These are phyloP conservation scores for Dasyurus viverrinus DNA, from an alignment of 2,113 vertebrate species.

Conservation along the genomic window DNA sequence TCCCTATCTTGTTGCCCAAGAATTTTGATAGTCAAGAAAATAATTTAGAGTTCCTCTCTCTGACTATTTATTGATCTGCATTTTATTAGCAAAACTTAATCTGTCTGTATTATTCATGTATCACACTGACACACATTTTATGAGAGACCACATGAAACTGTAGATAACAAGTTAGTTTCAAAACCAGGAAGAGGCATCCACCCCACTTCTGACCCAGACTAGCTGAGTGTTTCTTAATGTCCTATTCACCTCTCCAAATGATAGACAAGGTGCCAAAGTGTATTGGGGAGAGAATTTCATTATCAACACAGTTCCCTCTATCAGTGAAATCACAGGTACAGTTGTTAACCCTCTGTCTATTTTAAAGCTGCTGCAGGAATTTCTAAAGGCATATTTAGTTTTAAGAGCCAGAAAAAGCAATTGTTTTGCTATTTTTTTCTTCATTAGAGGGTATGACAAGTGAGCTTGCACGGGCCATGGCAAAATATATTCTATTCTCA, in stretches of 20 bases:
- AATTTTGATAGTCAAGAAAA: background rate
- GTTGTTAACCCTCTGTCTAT: background rate
- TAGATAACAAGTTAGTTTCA: background rate
- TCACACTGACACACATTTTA: background rate
- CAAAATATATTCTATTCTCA: conserved; percentile 27
- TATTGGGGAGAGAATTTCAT: background rate
- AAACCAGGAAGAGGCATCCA: background rate
- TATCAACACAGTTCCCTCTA: background rate
- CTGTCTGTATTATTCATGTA: background rate
- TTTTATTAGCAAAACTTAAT: background rate
- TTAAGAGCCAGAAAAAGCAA: conserved; percentile 8
- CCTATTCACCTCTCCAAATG: background rate
- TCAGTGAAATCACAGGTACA: background rate
- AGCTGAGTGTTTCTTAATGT: background rate
- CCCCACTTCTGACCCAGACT: background rate
- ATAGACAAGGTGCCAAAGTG: background rate
- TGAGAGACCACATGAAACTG: background rate
- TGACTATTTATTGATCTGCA: background rate
- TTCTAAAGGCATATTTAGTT: conserved; percentile 31
- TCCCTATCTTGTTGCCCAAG: background rate
- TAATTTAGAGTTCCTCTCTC: background rate
- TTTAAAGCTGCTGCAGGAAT: background rate
- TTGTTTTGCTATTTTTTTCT: background rate
- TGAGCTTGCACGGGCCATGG: conserved; percentile 31
- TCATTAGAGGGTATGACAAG: conserved; percentile 46